Conservation (phyloP, 2,888 invertebrate species). For the Oscheius sp. region DNA sequence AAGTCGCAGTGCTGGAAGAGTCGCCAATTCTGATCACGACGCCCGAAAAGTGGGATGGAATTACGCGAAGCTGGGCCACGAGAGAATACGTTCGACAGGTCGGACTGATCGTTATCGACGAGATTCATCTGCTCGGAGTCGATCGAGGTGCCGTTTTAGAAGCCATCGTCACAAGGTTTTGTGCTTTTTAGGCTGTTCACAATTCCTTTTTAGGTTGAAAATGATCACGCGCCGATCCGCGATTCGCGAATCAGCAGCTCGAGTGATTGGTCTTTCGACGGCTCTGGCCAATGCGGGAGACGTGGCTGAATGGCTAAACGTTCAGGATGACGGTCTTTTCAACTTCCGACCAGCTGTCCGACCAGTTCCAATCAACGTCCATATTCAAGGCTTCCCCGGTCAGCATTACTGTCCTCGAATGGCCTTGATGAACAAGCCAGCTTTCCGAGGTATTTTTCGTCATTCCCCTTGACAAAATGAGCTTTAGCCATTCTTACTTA, state of each 20-base stretch:
- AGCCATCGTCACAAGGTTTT: slow-evolving; percentile 91
- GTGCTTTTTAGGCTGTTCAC: not conserved
- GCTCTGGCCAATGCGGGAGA: slow-evolving; percentile 97
- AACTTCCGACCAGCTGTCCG: slow-evolving; percentile 98
- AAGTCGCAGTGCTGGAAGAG: slow-evolving; percentile 84
- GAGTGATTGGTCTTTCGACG: slow-evolving; percentile 94
- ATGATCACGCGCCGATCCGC: slow-evolving; percentile 62
- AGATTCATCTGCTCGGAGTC: slow-evolving; percentile 89
- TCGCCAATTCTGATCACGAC: slow-evolving; percentile 97
- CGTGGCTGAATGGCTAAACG: slow-evolving; percentile 94
- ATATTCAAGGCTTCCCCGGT: slow-evolving; percentile 94
- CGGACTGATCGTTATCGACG: slow-evolving; percentile 85
- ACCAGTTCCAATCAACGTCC: slow-evolving; percentile 93
- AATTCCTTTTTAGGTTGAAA: slow-evolving; percentile 55
- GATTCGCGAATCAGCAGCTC: slow-evolving; percentile 77
- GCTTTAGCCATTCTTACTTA: slow-evolving; percentile 85
- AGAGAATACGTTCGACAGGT: slow-evolving; percentile 84
- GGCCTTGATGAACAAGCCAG: slow-evolving; percentile 99
- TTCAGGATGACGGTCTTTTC: slow-evolving; percentile 85
- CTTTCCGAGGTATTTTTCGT: slow-evolving; percentile 82
- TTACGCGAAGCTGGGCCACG: slow-evolving; percentile 90
- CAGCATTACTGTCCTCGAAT: slow-evolving; percentile 99
- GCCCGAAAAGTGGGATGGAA: slow-evolving; percentile 99
- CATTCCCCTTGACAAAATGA: not conserved
- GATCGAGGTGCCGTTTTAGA: slow-evolving; percentile 82